These are phyloP conservation scores for Mus caroli DNA, from an alignment of 2,797 vertebrate genomes.

Conservation along the genomic window DNA sequence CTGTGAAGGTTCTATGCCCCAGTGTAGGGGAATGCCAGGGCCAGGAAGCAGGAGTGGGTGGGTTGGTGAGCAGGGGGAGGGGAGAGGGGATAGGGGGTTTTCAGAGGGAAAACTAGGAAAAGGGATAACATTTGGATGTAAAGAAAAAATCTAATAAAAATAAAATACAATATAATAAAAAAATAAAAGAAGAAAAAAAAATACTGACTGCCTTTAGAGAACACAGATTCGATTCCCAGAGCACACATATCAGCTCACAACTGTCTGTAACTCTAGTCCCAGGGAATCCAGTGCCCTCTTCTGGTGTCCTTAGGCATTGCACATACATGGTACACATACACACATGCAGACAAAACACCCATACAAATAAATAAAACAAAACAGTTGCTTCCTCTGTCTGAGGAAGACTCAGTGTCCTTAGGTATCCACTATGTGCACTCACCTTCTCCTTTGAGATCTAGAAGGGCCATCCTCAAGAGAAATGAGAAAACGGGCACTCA, in stretches of 20 bases:
- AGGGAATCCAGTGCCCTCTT: background rate
- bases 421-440: background rate
- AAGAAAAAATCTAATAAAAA: no score
- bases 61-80: no score
- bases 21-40: no score
- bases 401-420: background rate
- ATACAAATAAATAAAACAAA: background rate
- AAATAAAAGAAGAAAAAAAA: background rate
- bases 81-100: no score
- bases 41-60: no score
- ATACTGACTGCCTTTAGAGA: background rate
- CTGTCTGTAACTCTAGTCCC: background rate
- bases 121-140: no score
- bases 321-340: background rate
- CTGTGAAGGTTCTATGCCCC: no score
- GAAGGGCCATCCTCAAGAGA: conserved; percentile 25
- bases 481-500: background rate
- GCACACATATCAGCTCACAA: background rate
- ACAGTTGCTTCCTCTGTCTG: background rate
- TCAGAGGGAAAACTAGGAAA: no score
- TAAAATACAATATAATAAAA: no score
- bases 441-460: background rate
- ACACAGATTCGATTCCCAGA: background rate
- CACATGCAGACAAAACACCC: background rate
- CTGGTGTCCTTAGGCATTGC: background rate